These are phyloP conservation scores for Hyposmocoma kahamanoa DNA, from an alignment of 1,140 invertebrate genomes.

Conservation along the genomic window DNA sequence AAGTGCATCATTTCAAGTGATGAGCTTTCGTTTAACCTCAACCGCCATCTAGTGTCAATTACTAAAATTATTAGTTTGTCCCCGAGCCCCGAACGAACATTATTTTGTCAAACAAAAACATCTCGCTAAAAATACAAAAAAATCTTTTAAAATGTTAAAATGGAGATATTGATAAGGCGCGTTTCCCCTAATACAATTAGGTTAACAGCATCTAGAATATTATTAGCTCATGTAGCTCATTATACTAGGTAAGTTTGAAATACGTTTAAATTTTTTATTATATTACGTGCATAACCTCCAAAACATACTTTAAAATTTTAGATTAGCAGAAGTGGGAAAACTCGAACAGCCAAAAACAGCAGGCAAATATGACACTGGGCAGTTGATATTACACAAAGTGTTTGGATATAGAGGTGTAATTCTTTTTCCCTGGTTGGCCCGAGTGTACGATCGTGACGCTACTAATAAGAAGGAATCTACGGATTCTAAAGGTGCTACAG, in stretches of 20 bases:
- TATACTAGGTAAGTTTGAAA: conserved; percentile 48
- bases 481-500: conserved; percentile 32
- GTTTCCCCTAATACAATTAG: conserved; percentile 50
- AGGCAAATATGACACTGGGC: conserved; percentile 95
- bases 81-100: no score
- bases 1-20: no score
- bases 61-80: no score
- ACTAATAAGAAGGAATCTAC: conserved; percentile 69
- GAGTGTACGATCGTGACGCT: conserved; percentile 94
- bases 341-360: conserved; percentile 86
- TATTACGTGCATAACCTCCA: conserved; percentile 51
- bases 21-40: no score
- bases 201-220: conserved; percentile 50
- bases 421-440: conserved; percentile 95
- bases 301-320: conserved; percentile 33
- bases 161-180: conserved; percentile 66
- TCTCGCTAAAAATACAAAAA: conserved; percentile 36
- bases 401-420: conserved; percentile 97
- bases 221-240: conserved; percentile 57
- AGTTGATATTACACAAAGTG: conserved; percentile 94
- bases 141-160: conserved; percentile 59
- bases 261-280: conserved; percentile 15
- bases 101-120: conserved; percentile 55
- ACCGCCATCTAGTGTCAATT: no score
- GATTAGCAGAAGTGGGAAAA: conserved; percentile 76